Evolutionary conservation across 2,113 vertebrate genomes (phyloP).

Genomic region (Anoura caudifer): DNA sequence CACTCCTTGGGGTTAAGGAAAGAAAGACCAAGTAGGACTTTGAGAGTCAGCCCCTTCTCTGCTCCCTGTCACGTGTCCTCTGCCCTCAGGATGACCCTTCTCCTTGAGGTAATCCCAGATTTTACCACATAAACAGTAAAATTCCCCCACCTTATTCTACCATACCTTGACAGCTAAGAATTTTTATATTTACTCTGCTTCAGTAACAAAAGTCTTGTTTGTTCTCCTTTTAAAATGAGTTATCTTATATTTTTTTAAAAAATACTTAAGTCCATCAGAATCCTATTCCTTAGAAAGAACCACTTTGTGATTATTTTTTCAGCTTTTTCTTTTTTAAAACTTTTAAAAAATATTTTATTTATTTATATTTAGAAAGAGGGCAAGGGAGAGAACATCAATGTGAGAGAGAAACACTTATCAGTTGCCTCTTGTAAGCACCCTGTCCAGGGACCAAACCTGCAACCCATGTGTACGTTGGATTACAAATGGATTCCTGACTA

Average conservation of each 20-base stretch:
- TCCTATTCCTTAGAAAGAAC: neutral
- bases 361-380: neutral
- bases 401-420: neutral
- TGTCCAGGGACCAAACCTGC: too few relatives aligned
- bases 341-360: neutral
- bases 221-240: constrained; percentile 3
- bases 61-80: neutral
- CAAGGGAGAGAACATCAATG: neutral
- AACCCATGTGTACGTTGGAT: too few relatives aligned
- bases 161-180: neutral
- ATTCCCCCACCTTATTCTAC: neutral
- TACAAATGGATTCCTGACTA: too few relatives aligned
- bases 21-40: neutral
- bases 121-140: neutral
- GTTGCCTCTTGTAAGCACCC: too few relatives aligned
- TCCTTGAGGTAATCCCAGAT: neutral
- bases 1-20: neutral
- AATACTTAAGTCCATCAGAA: constrained; percentile 21
- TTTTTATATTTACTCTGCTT: neutral
- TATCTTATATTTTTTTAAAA: constrained; percentile 33
- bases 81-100: neutral
- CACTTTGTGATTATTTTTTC: constrained; percentile 25
- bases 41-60: neutral
- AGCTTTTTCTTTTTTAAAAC: constrained; percentile 21
- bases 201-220: neutral